Percentiles rank a stretch among this genome's conserved stretches.
Evolutionary conservation across 35 echinoderm and acorn worm species (phyloP).

Genomic region (Heliocidaris erythrogramma): DNA sequence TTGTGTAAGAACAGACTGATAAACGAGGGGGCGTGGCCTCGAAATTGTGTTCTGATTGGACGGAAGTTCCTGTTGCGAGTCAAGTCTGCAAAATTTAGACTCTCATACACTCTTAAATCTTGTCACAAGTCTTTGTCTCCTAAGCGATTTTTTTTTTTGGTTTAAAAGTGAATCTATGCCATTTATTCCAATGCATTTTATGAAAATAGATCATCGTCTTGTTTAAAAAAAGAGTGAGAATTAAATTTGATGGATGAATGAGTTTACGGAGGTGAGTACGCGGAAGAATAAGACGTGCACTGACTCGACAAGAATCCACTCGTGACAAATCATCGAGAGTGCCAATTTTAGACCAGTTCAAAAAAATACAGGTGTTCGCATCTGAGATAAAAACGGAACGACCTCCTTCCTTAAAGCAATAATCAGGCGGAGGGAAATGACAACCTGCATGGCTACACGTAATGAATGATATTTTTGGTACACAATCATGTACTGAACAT

Average conservation of each 20-base stretch:
- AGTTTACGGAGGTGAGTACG: neutral
- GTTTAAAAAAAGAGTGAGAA: neutral
- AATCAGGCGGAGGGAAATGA: constrained; percentile 24
- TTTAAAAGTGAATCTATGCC: neutral
- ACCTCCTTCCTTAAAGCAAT: constrained; percentile 14
- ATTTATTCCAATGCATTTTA: too few relatives aligned
- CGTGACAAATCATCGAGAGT: neutral
- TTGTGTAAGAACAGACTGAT: neutral
- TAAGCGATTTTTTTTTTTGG: neutral
- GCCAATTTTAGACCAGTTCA: constrained; percentile 21
- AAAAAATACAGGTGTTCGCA: constrained; percentile 32
- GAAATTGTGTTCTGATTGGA: neutral
- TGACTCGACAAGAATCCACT: neutral
- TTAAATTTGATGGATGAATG: neutral
- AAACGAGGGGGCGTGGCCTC: constrained; percentile 1
- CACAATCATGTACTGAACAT: too few relatives aligned
- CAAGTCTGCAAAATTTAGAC: neutral
- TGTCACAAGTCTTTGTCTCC: neutral
- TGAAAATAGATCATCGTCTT: too few relatives aligned
- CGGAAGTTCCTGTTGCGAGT: constrained; percentile 21
- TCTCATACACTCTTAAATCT: neutral
- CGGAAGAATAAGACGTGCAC: neutral
- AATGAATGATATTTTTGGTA: neutral
- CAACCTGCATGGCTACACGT: neutral
- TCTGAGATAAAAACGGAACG: neutral